Conservation (phyloP, 64 coral and sea anemone genomes). For the Montipora cactus region DNA sequence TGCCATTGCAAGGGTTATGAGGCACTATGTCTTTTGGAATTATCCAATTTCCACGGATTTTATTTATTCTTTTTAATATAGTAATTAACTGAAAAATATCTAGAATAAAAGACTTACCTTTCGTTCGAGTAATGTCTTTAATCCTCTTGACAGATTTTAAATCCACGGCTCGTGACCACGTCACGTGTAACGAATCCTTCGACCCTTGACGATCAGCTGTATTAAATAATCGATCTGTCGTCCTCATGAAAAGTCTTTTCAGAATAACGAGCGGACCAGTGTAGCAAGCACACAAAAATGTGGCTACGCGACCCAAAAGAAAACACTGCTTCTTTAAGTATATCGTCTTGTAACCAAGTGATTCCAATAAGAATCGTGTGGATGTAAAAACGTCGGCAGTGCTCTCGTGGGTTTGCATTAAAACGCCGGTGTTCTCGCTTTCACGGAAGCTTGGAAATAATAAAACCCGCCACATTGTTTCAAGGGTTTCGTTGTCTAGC, state of each 20-base stretch:
- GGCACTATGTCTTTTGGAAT: too few species aligned
- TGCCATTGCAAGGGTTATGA: too few species aligned
- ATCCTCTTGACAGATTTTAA: slow-evolving; percentile 84
- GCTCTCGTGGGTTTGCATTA: slow-evolving; percentile 78
- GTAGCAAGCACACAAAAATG: slow-evolving; percentile 71
- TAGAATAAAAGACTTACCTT: slow-evolving; percentile 53
- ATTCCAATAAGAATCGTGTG: slow-evolving; percentile 60
- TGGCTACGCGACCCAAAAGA: slow-evolving; percentile 51
- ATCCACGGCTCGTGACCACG: slow-evolving; percentile 83
- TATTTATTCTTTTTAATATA: too few species aligned
- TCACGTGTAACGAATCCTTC: slow-evolving; percentile 3
- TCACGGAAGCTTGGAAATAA: slow-evolving; percentile 76
- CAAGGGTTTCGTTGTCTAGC: slow-evolving; percentile 9
- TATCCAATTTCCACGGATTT: too few species aligned
- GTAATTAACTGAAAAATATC: too few species aligned
- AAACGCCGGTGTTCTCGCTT: slow-evolving; percentile 67
- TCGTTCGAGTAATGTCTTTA: slow-evolving; percentile 89
- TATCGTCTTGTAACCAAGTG: slow-evolving; percentile 87
- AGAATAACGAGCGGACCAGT: slow-evolving; percentile 75
- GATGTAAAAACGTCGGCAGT: slow-evolving; percentile 80
- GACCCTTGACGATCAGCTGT: not conserved
- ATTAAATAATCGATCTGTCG: not conserved
- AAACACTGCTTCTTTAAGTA: slow-evolving; percentile 79
- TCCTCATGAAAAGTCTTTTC: slow-evolving; percentile 72
- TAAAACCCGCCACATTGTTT: slow-evolving; percentile 67